Evolutionary conservation across 2,113 vertebrate genomes (phyloP), one percentile per base, ranked within the genome.

Genomic region (Sitta europaea): DNA sequence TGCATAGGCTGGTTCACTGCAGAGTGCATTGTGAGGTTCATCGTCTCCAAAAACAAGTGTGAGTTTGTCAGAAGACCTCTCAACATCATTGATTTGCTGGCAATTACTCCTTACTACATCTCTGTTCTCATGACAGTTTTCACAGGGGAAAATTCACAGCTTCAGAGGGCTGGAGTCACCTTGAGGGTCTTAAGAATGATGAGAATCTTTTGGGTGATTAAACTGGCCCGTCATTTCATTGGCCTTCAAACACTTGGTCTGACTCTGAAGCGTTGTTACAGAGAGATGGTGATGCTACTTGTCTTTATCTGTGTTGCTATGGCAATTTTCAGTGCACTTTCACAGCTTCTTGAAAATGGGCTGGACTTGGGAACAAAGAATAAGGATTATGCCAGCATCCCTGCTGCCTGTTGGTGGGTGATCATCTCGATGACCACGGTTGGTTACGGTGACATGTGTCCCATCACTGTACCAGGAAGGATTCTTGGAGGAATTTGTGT

Each of bases 351-450:
- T 91, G 99, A 99, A 97, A 98, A 99, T 27, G 99, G 99, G 88
- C 97, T 99, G 98, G 87, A 99, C 98, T 98, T 99, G 97, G 99
- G 98, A 86, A 96, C 97, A 84, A 98, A 98, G 97, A 99, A 99
- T 95, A 98, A 98, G 82, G 99, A 99, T 97, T 99, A 99, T 76
- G 98, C 99, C 97, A 99, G 99, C 98, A 99, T 99, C 97, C 99
- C 99, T 6, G 99, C 99, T 45, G 99, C 99, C 89, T 99, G 99
- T 97, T 99, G 99, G 99, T 99, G 99, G 99, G 99, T 99, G 97
- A 99, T 99, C 97, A 99, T 99, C 98, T 99, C 99, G 51, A 99
- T 99, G 99, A 99, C 99, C 83, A 99, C 99, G 1, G 99, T 99
- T 94, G 99, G 99, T 92, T 99, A 99, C 61, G 99, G 99, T 89